These are phyloP conservation scores for Monodelphis domestica DNA, from an alignment of 2,797 vertebrate genomes.

Conservation along the genomic window DNA sequence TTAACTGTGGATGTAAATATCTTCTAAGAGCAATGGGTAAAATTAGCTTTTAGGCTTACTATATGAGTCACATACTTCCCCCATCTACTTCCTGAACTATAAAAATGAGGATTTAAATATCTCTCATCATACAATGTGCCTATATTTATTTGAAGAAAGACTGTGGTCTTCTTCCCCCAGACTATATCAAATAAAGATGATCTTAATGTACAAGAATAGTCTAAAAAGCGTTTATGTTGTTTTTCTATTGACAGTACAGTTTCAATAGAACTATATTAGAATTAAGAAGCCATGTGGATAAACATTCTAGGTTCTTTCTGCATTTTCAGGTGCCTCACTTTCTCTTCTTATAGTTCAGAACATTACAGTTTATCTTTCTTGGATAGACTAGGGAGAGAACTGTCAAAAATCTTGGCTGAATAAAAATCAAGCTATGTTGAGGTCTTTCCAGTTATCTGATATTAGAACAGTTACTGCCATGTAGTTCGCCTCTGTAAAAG, in stretches of 20 bases:
- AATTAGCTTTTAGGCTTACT: neutral
- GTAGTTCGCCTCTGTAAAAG: neutral
- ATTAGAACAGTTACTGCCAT: neutral
- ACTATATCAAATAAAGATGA: neutral
- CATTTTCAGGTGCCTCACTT: neutral
- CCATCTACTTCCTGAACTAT: neutral
- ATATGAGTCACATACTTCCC: neutral
- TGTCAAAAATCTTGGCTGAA: neutral
- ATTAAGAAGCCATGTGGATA: too few species aligned
- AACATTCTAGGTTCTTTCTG: neutral
- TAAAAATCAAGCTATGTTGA: neutral
- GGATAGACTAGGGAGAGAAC: neutral
- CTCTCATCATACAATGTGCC: neutral
- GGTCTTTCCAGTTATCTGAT: neutral
- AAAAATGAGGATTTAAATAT: neutral
- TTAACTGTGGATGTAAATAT: neutral
- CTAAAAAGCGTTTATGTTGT: neutral
- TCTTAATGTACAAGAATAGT: neutral
- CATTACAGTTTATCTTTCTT: neutral
- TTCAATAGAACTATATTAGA: neutral
- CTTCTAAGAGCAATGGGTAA: neutral
- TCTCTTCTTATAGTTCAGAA: constrained; percentile 10
- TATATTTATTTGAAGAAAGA: neutral
- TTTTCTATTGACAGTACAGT: neutral
- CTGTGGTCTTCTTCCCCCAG: neutral